A percentile compares a stretch with the other conserved stretches of the same genome.
These are phyloP conservation scores for Episyrphus balteatus DNA, from an alignment of 1,140 invertebrate genomes.

Conservation along the genomic window DNA sequence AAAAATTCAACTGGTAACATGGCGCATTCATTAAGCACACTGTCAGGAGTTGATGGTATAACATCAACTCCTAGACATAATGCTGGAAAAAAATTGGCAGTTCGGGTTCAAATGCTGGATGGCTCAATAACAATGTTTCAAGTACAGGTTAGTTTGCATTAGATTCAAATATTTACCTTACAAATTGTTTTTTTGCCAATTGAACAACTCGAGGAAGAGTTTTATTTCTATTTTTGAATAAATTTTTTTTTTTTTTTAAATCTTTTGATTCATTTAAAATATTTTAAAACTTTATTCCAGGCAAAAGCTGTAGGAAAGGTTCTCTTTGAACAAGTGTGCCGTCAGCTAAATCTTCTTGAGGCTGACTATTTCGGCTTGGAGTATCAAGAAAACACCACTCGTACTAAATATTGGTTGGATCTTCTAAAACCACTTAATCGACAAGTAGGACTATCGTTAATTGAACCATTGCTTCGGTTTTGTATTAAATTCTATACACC, in stretches of 20 bases:
- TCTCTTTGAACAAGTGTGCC: conserved; percentile 92
- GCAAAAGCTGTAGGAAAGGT: conserved; percentile 86
- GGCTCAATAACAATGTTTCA: conserved; percentile 81
- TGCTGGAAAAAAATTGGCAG: conserved; percentile 75
- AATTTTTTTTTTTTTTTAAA: too few species aligned
- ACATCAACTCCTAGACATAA: conserved; percentile 59
- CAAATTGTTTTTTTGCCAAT: too few species aligned
- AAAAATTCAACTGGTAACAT: conserved; percentile 38
- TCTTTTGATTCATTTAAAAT: too few species aligned
- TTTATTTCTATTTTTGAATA: too few species aligned
- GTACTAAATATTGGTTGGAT: conserved; percentile 89
- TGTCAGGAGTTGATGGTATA: conserved; percentile 67
- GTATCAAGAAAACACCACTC: conserved; percentile 70
- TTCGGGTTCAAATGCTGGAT: conserved; percentile 78
- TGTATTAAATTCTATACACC: conserved; percentile 99
- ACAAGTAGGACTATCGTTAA: conserved; percentile 82
- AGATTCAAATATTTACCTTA: too few species aligned
- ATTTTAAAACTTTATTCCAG: conserved; percentile 49
- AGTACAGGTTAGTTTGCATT: conserved; percentile 58
- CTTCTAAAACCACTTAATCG: conserved; percentile 91
- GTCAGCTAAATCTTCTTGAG: conserved; percentile 90
- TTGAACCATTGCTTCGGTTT: conserved; percentile 76
- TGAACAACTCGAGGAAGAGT: too few species aligned
- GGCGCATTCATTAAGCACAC: conserved; percentile 74
- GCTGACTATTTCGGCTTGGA: conserved; percentile 97